A percentile compares a stretch with the other conserved stretches of the same genome.
phyloP scores from a whole-genome alignment of 2,113 vertebrate species.

The Monarcha castaneiventris region DNA sequence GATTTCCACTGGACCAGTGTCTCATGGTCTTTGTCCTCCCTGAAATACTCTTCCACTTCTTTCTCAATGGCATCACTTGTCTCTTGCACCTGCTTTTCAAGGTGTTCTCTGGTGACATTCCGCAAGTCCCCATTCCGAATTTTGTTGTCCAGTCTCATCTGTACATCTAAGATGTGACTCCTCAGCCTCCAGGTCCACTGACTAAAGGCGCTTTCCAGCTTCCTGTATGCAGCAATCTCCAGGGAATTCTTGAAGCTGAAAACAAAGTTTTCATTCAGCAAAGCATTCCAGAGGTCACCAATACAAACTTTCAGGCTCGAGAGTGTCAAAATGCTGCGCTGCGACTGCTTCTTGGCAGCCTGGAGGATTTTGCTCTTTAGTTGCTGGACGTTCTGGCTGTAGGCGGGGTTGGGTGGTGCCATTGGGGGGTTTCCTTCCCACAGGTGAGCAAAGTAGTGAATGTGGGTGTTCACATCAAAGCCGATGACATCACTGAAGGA shows the following conservation, averaged over 20 bases:
- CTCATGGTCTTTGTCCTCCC: constrained; percentile 47
- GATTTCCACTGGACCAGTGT: constrained; percentile 61
- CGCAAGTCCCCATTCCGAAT: not conserved
- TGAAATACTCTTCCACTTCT: constrained; percentile 54
- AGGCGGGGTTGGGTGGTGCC: constrained; percentile 71
- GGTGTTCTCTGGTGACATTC: not conserved
- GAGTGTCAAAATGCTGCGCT: not conserved
- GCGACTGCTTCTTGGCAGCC: not conserved
- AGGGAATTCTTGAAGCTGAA: constrained; percentile 71
- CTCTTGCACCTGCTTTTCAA: not conserved
- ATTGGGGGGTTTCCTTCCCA: constrained; percentile 71
- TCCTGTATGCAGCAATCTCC: constrained; percentile 62
- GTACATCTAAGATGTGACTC: too few relatives aligned
- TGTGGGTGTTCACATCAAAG: constrained; percentile 64
- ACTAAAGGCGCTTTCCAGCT: too few relatives aligned
- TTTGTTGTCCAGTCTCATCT: too few relatives aligned
- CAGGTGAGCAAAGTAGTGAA: constrained; percentile 67
- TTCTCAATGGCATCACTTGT: not conserved
- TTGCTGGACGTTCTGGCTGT: constrained; percentile 33
- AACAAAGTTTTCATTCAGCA: constrained; percentile 69
- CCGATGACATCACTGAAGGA: constrained; percentile 60
- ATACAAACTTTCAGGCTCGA: constrained; percentile 38
- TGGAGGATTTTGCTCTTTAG: constrained; percentile 60
- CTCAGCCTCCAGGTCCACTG: too few relatives aligned
- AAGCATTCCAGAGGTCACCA: constrained; percentile 56